phyloP scores from a whole-genome alignment of 2,888 invertebrate genomes.

The Drosophila peninsularis region DNA sequence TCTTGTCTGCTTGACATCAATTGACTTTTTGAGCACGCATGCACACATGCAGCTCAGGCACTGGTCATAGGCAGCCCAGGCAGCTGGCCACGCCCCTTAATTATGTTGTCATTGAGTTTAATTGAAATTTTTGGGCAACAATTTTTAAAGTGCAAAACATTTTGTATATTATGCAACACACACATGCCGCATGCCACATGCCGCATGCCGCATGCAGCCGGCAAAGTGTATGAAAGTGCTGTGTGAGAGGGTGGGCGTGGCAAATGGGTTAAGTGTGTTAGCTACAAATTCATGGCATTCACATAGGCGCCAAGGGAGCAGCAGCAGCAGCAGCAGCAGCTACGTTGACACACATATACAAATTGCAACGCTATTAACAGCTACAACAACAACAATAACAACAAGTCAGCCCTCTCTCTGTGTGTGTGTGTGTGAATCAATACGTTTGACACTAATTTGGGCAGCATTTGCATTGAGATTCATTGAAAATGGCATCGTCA shows the following conservation, averaged over 20 bases:
- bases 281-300: slow-evolving; percentile 69
- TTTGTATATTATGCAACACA: slow-evolving; percentile 65
- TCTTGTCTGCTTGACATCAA: slow-evolving; percentile 60
- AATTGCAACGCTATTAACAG: slow-evolving; percentile 73
- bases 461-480: slow-evolving; percentile 70
- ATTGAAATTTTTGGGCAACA: slow-evolving; percentile 51
- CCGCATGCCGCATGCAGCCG: slow-evolving; percentile 18
- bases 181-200: slow-evolving; percentile 20
- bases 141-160: slow-evolving; percentile 64
- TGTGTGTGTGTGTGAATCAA: slow-evolving; percentile 59
- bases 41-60: slow-evolving; percentile 7
- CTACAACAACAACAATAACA: slow-evolving; percentile 3
- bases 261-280: slow-evolving; percentile 78
- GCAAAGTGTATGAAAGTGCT: slow-evolving; percentile 12
- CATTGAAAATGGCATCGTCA: slow-evolving; percentile 65
- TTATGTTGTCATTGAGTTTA: slow-evolving; percentile 55
- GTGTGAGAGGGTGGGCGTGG: slow-evolving; percentile 32
- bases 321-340: slow-evolving; percentile 54
- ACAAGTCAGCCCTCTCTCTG: slow-evolving; percentile 3
- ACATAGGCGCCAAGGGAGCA: slow-evolving; percentile 47
- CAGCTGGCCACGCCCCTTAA: slow-evolving; percentile 28
- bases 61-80: not conserved
- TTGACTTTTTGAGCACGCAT: slow-evolving; percentile 51
- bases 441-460: slow-evolving; percentile 77
- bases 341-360: slow-evolving; percentile 71